A percentile compares a stretch with the other conserved stretches of the same genome.
phyloP scores from a whole-genome alignment of 1,140 invertebrate genomes.

The Zaprionus ghesquierei region DNA sequence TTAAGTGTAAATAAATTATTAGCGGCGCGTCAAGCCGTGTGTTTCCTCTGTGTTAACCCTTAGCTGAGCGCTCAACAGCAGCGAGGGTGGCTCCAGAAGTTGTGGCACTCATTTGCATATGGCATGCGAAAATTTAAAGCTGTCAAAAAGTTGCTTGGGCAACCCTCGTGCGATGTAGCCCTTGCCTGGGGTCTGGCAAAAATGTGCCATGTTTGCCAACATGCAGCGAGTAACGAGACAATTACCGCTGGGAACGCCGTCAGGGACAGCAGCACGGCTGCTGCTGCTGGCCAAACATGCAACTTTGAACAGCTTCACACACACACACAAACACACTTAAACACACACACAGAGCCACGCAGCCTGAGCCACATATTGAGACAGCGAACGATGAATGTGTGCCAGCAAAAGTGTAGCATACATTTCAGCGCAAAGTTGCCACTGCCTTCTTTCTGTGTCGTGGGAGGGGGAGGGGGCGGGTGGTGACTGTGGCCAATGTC shows the following conservation, averaged over 20 bases:
- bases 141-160: not conserved
- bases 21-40: slow-evolving; percentile 43
- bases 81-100: slow-evolving; percentile 1
- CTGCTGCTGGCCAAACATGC: slow-evolving; percentile 54
- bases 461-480: slow-evolving; percentile 16
- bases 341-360: slow-evolving; percentile 31
- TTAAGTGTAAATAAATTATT: slow-evolving; percentile 81
- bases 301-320: slow-evolving; percentile 68
- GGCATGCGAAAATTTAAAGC: no score
- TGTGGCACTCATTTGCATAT: not conserved
- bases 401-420: slow-evolving; percentile 63
- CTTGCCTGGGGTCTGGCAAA: slow-evolving; percentile 26
- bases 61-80: slow-evolving; percentile 4
- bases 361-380: slow-evolving; percentile 9
- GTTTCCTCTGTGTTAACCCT: slow-evolving; percentile 50
- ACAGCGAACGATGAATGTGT: slow-evolving; percentile 37
- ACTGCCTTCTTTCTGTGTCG: slow-evolving; percentile 21
- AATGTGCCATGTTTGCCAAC: slow-evolving; percentile 64
- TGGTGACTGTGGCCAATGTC: slow-evolving; percentile 51
- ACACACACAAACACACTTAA: slow-evolving; percentile 37
- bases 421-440: slow-evolving; percentile 59
- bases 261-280: slow-evolving; percentile 8
- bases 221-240: slow-evolving; percentile 77
- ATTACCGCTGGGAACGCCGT: slow-evolving; percentile 62
- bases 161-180: slow-evolving; percentile 28